Evolutionary conservation across 1,140 invertebrate genomes (phyloP).

Genomic region (Manduca sexta): DNA sequence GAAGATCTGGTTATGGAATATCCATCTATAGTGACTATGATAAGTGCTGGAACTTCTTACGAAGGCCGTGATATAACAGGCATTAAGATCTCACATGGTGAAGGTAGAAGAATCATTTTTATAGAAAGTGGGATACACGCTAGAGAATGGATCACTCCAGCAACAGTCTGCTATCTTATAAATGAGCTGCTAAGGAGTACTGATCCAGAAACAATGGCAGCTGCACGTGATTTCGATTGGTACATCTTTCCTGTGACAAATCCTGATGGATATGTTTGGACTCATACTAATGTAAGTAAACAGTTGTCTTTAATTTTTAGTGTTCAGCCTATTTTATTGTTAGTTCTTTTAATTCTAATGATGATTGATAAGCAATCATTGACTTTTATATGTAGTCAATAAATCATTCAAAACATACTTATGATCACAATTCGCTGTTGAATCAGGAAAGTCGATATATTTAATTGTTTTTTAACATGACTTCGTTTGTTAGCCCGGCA

Average conservation of each 20-base stretch:
- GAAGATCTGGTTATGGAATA: constrained; percentile 62
- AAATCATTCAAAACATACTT: too few relatives aligned
- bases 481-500: too few relatives aligned
- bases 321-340: too few relatives aligned
- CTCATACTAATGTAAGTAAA: constrained; percentile 64
- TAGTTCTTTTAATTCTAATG: too few relatives aligned
- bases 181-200: constrained; percentile 73
- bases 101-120: constrained; percentile 62
- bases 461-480: too few relatives aligned
- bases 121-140: constrained; percentile 78
- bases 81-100: constrained; percentile 75
- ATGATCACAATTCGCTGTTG: too few relatives aligned
- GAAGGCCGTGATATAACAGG: constrained; percentile 77
- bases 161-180: constrained; percentile 76
- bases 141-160: constrained; percentile 80
- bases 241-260: constrained; percentile 82
- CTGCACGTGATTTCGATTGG: constrained; percentile 79
- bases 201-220: constrained; percentile 58
- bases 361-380: too few relatives aligned
- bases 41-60: constrained; percentile 72
- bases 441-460: too few relatives aligned
- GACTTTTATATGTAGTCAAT: too few relatives aligned
- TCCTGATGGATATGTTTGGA: constrained; percentile 81
- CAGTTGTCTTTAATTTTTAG: not conserved
- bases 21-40: constrained; percentile 54